phyloP scores from a whole-genome alignment of 2,113 vertebrate species.

The Capreolus pygargus region DNA sequence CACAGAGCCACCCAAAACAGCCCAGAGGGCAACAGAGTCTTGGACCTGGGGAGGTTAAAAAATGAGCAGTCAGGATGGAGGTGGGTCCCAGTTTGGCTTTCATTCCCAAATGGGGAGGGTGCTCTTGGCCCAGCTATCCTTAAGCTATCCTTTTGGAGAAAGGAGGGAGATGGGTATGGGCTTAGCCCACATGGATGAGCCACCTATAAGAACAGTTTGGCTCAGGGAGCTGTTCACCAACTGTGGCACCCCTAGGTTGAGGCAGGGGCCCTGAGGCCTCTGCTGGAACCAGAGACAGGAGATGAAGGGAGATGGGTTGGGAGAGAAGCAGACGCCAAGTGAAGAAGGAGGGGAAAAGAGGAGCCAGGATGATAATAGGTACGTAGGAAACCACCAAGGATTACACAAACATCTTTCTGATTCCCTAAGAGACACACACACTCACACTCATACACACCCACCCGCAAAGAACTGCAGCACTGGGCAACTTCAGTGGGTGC shows the following conservation, averaged over 20 bases:
- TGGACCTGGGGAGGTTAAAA: not conserved
- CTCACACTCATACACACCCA: not conserved
- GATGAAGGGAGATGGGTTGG: not conserved
- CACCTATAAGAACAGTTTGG: not conserved
- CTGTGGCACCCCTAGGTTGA: not conserved
- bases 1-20: not conserved
- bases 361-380: not conserved
- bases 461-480: not conserved
- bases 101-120: not conserved
- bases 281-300: not conserved
- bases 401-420: not conserved
- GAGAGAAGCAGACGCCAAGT: not conserved
- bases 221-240: not conserved
- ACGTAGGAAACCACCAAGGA: not conserved
- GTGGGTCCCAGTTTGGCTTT: not conserved
- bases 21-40: not conserved
- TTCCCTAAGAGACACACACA: not conserved
- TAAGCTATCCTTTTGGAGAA: not conserved
- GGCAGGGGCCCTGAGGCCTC: not conserved
- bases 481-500: not conserved
- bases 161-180: not conserved
- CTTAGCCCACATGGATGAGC: not conserved
- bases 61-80: not conserved
- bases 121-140: not conserved
- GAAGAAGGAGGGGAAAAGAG: not conserved